phyloP scores from a whole-genome alignment of 2,797 vertebrate species.

The Urophycis tenuis region DNA sequence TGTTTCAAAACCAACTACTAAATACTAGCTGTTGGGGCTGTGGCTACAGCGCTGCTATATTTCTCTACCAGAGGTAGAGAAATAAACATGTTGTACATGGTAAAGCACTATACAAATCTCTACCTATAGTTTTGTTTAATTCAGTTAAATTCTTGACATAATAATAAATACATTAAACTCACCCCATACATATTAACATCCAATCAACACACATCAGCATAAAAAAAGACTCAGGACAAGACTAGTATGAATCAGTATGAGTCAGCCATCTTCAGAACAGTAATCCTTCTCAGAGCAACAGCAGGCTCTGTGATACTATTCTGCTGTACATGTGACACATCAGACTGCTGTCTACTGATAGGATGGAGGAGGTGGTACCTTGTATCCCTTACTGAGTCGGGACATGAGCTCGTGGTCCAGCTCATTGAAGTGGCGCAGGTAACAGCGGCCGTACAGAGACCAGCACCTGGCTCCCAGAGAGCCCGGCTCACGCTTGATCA shows the following conservation, averaged over 20 bases:
- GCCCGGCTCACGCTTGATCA: conserved; percentile 94
- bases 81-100: background rate
- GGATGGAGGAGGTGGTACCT: conserved; percentile 52
- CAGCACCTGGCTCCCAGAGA: conserved; percentile 95
- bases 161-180: too few species aligned
- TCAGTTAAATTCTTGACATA: background rate
- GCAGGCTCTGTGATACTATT: background rate
- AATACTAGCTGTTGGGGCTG: background rate
- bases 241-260: background rate
- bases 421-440: conserved; percentile 96
- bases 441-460: conserved; percentile 96
- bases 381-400: conserved; percentile 94
- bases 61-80: background rate
- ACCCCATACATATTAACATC: too few species aligned
- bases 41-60: background rate
- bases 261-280: background rate
- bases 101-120: background rate
- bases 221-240: background rate
- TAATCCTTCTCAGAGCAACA: background rate
- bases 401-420: conserved; percentile 96
- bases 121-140: background rate
- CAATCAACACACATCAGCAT: background rate
- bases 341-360: background rate
- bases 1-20: background rate
- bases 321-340: too few species aligned